Evolutionary conservation across 2,888 invertebrate species (phyloP), one percentile per base, ranked within the genome.

Genomic region (Watsonalla binaria): DNA sequence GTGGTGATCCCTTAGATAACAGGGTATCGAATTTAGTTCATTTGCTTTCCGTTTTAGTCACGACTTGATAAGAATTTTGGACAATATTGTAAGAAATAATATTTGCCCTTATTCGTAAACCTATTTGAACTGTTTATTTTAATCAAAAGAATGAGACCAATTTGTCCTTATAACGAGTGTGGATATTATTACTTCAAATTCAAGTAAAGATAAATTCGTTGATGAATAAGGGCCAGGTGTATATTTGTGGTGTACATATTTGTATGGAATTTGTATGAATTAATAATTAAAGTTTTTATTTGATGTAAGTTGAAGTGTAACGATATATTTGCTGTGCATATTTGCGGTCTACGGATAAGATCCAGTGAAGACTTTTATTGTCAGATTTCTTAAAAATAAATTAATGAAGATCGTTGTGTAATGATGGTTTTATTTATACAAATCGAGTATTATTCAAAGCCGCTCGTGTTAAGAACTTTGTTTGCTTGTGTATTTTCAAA

Each of bases 361-460:
- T 89, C 90, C 90, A 88, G 71, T 84, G 78, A 84, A 85, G 80
- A 88, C 84, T 86, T 86, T 86, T 84, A 87, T 81, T 87, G 88
- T 89, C 84, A 85, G 80, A 85, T 84, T 88, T 87, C 86, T 79
- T 83, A 81, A 84, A 82, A 82, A 72, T 84, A 86, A 48, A 82
- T 78, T 69, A 70, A 80, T 86, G 83, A 77, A 74, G 71, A 83
- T 86, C 82, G 87, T 87, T 89, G 89, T 89, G 86, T 85, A 84
- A 53, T 53, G 47, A n/a, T 59, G 58, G 68, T 80, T 82, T 83
- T 61, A 76, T 80, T 81, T 66, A 48, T 46, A 9, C 34, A 5
- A 5, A 34, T n/a, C 33, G 6, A 13, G 11, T 33, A n/a, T 15
- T 13, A 35, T 49, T 35, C 13, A 6, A 15, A 33, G 11, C 33